phyloP scores from a whole-genome alignment of 2,888 invertebrate species.

The Stegophylla sp. region DNA sequence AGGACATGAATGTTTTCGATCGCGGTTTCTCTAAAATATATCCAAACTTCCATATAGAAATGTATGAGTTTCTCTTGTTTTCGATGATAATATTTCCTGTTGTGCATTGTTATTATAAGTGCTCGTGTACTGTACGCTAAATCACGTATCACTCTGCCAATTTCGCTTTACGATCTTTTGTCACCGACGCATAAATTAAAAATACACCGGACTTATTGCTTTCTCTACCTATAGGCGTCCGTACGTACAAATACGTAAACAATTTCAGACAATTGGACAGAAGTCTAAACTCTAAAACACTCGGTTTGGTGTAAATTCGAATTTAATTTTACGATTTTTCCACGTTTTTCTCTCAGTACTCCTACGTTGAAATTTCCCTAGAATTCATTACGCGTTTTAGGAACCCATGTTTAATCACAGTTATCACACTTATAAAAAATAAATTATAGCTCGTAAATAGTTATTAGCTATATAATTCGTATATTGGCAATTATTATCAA shows the following conservation, averaged over 20 bases:
- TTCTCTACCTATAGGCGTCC: constrained; percentile 28
- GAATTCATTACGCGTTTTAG: background rate
- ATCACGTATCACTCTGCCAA: constrained; percentile 31
- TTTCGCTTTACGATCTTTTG: constrained; percentile 51
- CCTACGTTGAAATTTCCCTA: no score
- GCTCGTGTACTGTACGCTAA: constrained; percentile 4
- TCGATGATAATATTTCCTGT: constrained; percentile 35
- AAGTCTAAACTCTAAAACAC: constrained; percentile 14
- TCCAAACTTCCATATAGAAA: background rate
- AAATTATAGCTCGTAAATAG: background rate
- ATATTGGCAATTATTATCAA: no score
- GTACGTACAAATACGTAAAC: no score
- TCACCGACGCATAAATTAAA: constrained; percentile 43
- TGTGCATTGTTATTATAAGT: constrained; percentile 37
- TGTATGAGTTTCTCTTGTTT: constrained; percentile 32
- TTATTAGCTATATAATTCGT: background rate
- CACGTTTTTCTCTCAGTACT: no score
- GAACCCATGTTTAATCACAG: background rate
- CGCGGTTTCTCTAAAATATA: constrained; percentile 32
- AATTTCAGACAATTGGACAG: constrained; percentile 34
- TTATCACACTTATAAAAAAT: background rate
- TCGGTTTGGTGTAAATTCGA: background rate
- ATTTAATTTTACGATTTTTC: background rate
- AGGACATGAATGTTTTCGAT: no score
- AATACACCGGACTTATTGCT: constrained; percentile 40